Conservation (phyloP, 2,888 invertebrate species). For the Alloplasta piceator region DNA sequence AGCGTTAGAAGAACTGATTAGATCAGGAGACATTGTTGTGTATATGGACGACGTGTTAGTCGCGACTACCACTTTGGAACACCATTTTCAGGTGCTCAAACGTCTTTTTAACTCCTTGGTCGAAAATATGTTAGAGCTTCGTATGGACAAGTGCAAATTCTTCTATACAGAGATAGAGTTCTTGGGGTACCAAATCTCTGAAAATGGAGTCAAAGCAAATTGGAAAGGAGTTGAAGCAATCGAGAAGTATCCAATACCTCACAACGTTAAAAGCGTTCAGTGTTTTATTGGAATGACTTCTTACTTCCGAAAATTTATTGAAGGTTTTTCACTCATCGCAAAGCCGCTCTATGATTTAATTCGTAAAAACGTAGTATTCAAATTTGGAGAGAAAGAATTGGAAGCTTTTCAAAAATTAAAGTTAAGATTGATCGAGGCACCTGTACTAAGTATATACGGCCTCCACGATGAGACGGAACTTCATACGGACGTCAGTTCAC, state of each 20-base stretch:
- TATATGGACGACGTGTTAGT: slow-evolving; percentile 53
- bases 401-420: slow-evolving; percentile 67
- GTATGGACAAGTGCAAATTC: slow-evolving; percentile 66
- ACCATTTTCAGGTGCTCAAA: slow-evolving; percentile 51
- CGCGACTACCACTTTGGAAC: slow-evolving; percentile 45
- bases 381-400: slow-evolving; percentile 68
- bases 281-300: slow-evolving; percentile 71
- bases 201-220: slow-evolving; percentile 65
- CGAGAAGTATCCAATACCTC: slow-evolving; percentile 69
- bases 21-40: slow-evolving; percentile 50
- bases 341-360: slow-evolving; percentile 74
- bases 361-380: slow-evolving; percentile 68
- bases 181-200: slow-evolving; percentile 68
- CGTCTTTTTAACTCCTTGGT: slow-evolving; percentile 42
- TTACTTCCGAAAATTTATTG: slow-evolving; percentile 73
- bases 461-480: slow-evolving; percentile 74
- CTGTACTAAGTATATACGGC: slow-evolving; percentile 73
- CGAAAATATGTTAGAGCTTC: slow-evolving; percentile 57
- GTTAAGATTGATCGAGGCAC: slow-evolving; percentile 60
- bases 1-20: slow-evolving; percentile 39
- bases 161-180: slow-evolving; percentile 64
- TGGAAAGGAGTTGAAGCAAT: slow-evolving; percentile 64
- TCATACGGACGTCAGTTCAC: slow-evolving; percentile 76
- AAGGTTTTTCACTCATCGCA: slow-evolving; percentile 67
- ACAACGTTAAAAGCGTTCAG: slow-evolving; percentile 65